Conservation (phyloP, 2,113 vertebrate species). For the Xiphophorus maculatus region DNA sequence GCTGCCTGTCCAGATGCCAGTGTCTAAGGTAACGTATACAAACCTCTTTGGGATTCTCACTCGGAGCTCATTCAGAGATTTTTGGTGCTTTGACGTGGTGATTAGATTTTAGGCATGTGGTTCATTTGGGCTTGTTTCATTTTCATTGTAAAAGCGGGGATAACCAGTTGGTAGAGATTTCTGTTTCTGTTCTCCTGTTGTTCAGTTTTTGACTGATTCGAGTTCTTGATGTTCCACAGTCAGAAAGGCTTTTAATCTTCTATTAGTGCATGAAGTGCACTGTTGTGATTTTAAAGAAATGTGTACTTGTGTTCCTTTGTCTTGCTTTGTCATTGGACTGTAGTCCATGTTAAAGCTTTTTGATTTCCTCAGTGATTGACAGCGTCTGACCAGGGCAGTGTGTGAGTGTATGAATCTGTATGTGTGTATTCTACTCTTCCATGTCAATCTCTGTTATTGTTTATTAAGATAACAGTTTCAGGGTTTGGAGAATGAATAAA, state of each 20-base stretch:
- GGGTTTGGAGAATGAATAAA: background rate
- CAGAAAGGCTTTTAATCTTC: background rate
- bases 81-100: background rate
- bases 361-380: background rate
- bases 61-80: conserved; percentile 14
- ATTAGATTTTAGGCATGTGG: background rate
- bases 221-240: background rate
- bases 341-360: background rate
- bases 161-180: background rate
- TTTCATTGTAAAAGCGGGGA: background rate
- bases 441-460: conserved; percentile 19
- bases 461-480: background rate
- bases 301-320: background rate
- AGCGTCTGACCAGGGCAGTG: conserved; percentile 19
- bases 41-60: conserved; percentile 13
- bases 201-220: background rate
- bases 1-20: conserved; percentile 67
- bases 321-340: background rate
- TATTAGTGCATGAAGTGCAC: background rate
- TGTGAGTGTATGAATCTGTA: background rate
- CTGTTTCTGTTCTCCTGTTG: background rate
- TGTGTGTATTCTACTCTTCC: conserved; percentile 28
- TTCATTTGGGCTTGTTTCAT: background rate
- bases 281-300: background rate
- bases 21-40: conserved; percentile 72